Evolutionary conservation across 2,797 vertebrate species (phyloP).

Genomic region (Clarias pachynema): DNA sequence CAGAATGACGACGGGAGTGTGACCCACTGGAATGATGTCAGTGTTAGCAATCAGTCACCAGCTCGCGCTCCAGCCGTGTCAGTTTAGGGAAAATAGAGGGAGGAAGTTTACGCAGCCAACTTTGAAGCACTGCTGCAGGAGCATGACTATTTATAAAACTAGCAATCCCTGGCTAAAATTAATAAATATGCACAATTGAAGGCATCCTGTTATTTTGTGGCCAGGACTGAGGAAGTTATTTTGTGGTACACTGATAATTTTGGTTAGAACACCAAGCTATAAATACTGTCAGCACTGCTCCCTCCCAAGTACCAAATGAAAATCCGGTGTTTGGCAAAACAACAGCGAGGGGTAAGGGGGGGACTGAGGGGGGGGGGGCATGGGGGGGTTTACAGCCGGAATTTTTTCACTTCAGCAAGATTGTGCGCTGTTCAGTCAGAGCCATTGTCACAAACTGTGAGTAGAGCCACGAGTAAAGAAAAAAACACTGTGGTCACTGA

Average conservation of each 20-base stretch:
- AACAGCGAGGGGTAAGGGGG: slow-evolving; percentile 54
- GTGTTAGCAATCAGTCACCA: slow-evolving; percentile 20
- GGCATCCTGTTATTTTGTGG: slow-evolving; percentile 84
- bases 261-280: slow-evolving; percentile 80
- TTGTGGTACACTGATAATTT: slow-evolving; percentile 83
- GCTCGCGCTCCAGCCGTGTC: slow-evolving; percentile 30
- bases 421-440: slow-evolving; percentile 24
- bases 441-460: slow-evolving; percentile 31
- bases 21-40: slow-evolving; percentile 32
- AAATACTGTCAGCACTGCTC: slow-evolving; percentile 77
- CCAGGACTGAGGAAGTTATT: slow-evolving; percentile 80
- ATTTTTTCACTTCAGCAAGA: slow-evolving; percentile 16
- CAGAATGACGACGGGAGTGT: slow-evolving; percentile 4
- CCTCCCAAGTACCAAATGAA: slow-evolving; percentile 66
- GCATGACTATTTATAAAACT: slow-evolving; percentile 76
- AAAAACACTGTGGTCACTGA: slow-evolving; percentile 62
- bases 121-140: slow-evolving; percentile 66
- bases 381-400: slow-evolving; percentile 25
- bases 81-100: slow-evolving; percentile 58
- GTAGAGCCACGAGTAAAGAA: slow-evolving; percentile 7
- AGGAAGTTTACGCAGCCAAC: slow-evolving; percentile 75
- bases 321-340: slow-evolving; percentile 76
- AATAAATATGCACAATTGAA: slow-evolving; percentile 84
- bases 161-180: slow-evolving; percentile 73
- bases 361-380: no score